These are phyloP conservation scores for Conops quadrifasciatus DNA, from an alignment of 2,888 invertebrate genomes.

Conservation along the genomic window DNA sequence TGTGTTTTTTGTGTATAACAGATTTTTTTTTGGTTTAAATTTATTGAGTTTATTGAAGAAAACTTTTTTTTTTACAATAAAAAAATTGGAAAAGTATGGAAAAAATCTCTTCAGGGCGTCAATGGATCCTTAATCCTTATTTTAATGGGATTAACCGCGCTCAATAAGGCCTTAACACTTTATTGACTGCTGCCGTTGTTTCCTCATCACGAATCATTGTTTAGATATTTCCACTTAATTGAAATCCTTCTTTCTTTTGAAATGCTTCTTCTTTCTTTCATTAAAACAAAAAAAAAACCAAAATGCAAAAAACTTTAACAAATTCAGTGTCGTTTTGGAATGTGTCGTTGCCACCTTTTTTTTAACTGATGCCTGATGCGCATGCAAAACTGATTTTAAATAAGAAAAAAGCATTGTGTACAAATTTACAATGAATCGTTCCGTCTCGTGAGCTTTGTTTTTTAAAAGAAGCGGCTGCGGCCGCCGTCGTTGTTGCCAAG, in stretches of 20 bases:
- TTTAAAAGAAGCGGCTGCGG: not conserved
- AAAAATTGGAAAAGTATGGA: too few species aligned
- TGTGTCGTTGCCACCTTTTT: not conserved
- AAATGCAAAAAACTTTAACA: not conserved
- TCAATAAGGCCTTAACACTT: too few species aligned
- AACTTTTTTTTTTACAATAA: too few species aligned
- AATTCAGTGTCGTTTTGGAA: not conserved
- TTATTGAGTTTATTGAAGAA: too few species aligned
- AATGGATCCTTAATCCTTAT: too few species aligned
- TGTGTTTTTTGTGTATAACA: too few species aligned
- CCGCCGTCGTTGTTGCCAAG: not conserved
- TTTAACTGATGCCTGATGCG: not conserved
- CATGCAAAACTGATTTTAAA: not conserved
- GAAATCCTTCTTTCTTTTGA: not conserved
- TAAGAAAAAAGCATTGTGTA: not conserved
- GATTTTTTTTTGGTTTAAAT: too few species aligned
- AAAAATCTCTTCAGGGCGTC: too few species aligned
- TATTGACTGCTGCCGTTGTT: too few species aligned
- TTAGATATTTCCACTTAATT: too few species aligned
- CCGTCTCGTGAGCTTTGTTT: not conserved
- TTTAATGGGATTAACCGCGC: too few species aligned
- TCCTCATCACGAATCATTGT: too few species aligned
- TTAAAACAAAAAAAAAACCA: not conserved
- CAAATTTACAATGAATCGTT: not conserved
- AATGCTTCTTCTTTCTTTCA: not conserved